Base-by-base conservation (phyloP, 2,888 invertebrate species). In the Esperia sulphurella region DNA sequence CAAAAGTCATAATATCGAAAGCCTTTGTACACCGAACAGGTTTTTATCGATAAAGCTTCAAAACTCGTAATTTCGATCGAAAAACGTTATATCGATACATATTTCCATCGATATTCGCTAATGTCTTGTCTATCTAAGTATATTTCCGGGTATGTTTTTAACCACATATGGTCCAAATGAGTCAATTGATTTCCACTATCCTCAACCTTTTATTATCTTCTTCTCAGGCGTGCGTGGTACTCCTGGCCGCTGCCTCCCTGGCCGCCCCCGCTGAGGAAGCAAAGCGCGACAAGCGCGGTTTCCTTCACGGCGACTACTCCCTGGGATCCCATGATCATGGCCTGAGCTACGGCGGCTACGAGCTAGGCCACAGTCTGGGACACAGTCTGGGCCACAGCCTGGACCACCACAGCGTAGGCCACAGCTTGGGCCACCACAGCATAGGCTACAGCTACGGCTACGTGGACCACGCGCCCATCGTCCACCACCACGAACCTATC, bases 251-350 rank as follows among this genome's bases (percentile, higher is more conserved):
- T 4, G 59, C 61, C 13, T 68, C 67, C 7, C 48, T 68, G 47
- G 75, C 70, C 14, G 61, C 62, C 29, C 55, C 59, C 14, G 51
- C 44, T 9, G n/a, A 38, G 4, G 58, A 48, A 3, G 57, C 52
- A 42, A 63, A 63, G 57, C 74, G 76, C 8, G 73, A 67, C 52
- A 76, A 73, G 59, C 75, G 76, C 35, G 65, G 70, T 38, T 61
- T 43, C 56, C 55, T 63, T 9, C 48, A 52, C 50, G 46, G 51
- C 50, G 46, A 54, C 21, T 50, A 58, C 28, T 21, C 41, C 2
- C 33, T 14, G 33, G 45, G 46, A 29, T 53, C 55, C 48, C 52
- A 58, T 14, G 61, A 59, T 14, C 57, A 59, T 51, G 46, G 58
- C 48, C 47, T 46, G 4, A 49, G 55, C 41, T 29, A 43, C 37